A percentile compares a stretch with the other conserved stretches of the same genome.
phyloP scores from a whole-genome alignment of 2,113 vertebrate species.

The Propithecus coquereli region DNA sequence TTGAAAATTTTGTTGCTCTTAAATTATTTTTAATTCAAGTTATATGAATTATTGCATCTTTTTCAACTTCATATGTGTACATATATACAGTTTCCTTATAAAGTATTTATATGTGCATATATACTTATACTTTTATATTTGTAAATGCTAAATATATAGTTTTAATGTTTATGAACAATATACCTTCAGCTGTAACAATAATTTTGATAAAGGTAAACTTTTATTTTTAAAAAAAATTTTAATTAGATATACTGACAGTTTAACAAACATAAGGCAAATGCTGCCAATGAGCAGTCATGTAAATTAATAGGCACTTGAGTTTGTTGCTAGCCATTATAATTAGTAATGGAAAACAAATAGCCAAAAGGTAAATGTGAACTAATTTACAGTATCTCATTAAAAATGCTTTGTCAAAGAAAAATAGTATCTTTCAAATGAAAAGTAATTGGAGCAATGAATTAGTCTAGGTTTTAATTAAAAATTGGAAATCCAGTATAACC shows the following conservation, averaged over 20 bases:
- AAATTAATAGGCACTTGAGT: not conserved
- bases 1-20: not conserved
- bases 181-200: not conserved
- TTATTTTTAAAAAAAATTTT: not conserved
- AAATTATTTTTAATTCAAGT: not conserved
- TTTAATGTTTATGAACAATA: not conserved
- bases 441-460: constrained; percentile 64
- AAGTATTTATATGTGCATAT: not conserved
- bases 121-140: not conserved
- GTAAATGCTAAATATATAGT: not conserved
- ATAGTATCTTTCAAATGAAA: constrained; percentile 50
- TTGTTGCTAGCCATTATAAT: constrained; percentile 30
- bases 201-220: not conserved
- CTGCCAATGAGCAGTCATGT: constrained; percentile 38
- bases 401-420: constrained; percentile 64
- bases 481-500: constrained; percentile 32
- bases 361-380: constrained; percentile 45
- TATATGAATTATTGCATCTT: not conserved
- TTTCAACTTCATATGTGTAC: not conserved
- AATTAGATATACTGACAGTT: not conserved
- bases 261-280: constrained; percentile 17
- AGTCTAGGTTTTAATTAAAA: constrained; percentile 60
- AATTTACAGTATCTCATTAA: constrained; percentile 58
- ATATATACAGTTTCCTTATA: not conserved
- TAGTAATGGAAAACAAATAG: constrained; percentile 11